phyloP scores from a whole-genome alignment of 2,888 invertebrate species.

The Caenorhabditis sp. region DNA sequence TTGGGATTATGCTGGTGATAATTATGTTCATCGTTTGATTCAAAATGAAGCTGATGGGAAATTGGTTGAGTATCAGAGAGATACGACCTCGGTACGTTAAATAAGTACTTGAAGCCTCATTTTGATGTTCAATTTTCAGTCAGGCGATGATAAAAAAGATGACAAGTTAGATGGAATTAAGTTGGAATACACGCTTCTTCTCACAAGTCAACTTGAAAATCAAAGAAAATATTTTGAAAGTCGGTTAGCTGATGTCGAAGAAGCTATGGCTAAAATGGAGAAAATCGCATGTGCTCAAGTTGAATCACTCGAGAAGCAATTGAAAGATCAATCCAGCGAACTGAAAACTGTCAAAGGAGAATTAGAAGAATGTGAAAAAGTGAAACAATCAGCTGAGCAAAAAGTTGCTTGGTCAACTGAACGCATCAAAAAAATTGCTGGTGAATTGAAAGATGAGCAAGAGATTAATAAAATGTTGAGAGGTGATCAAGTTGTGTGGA shows the following conservation, averaged over 20 bases:
- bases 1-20: conserved; percentile 99
- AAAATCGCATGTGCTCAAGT: conserved; percentile 71
- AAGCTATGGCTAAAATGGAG: conserved; percentile 76
- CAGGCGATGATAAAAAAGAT: conserved; percentile 71
- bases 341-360: conserved; percentile 68
- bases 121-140: conserved; percentile 8
- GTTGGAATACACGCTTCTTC: conserved; percentile 91
- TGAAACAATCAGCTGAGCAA: conserved; percentile 76
- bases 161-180: conserved; percentile 94
- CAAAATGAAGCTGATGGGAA: conserved; percentile 75
- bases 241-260: conserved; percentile 76
- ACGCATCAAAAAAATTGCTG: conserved; percentile 75
- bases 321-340: conserved; percentile 75
- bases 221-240: conserved; percentile 84
- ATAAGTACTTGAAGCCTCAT: not conserved
- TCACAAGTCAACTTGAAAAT: conserved; percentile 92
- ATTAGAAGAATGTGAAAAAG: conserved; percentile 35
- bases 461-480: conserved; percentile 81
- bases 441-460: conserved; percentile 61
- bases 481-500: conserved; percentile 80
- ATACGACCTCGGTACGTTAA: conserved; percentile 12
- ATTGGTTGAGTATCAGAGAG: conserved; percentile 77
- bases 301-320: conserved; percentile 75
- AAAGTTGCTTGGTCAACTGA: conserved; percentile 80
- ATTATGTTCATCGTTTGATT: conserved; percentile 91